Percentiles rank a stretch among this genome's conserved stretches.
Conservation (phyloP, 2,113 vertebrate species). For the Pseudopipra pipra region DNA sequence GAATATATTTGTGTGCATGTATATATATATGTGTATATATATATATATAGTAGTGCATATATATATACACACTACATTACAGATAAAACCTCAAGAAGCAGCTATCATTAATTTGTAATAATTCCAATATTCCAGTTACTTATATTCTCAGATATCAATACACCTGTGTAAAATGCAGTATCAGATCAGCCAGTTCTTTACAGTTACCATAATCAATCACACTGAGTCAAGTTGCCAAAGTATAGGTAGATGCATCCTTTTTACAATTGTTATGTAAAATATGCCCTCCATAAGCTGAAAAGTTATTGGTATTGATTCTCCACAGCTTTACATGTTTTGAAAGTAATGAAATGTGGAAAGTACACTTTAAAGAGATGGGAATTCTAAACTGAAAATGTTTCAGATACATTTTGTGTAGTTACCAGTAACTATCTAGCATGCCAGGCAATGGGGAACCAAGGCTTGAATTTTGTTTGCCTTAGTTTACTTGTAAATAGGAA, state of each 20-base stretch:
- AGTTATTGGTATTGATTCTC: not conserved
- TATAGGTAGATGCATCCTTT: not conserved
- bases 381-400: not conserved
- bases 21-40: not conserved
- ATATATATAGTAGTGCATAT: not conserved
- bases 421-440: not conserved
- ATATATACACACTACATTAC: constrained; percentile 28
- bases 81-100: constrained; percentile 41
- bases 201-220: not conserved
- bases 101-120: constrained; percentile 19
- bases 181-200: not conserved
- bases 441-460: not conserved
- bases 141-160: constrained; percentile 36
- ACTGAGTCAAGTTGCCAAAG: not conserved
- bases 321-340: not conserved
- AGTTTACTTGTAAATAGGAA: not conserved
- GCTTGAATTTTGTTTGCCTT: not conserved
- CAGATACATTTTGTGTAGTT: not conserved
- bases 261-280: not conserved
- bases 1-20: constrained; percentile 18
- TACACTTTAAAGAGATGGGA: not conserved
- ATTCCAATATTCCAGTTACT: constrained; percentile 66
- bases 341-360: not conserved
- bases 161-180: not conserved
- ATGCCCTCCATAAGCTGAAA: not conserved